Evolutionary conservation across 2,797 vertebrate species (phyloP).

Genomic region (Ctenopoma multispine): DNA sequence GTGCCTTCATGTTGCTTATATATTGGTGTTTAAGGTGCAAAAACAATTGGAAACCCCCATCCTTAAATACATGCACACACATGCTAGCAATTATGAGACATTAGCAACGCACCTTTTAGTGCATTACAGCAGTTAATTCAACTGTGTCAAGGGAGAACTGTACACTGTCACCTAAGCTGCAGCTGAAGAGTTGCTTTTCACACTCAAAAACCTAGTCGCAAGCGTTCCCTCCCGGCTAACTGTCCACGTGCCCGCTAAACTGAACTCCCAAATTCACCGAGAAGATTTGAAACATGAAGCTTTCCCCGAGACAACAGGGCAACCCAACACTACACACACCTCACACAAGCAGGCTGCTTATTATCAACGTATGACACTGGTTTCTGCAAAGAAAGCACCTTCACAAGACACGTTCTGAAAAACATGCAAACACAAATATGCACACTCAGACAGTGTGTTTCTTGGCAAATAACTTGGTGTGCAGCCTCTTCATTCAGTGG

Average conservation of each 20-base stretch:
- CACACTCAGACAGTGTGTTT: conserved; percentile 22
- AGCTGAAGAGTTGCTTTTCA: conserved; percentile 44
- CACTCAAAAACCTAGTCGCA: conserved; percentile 52
- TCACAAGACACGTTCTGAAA: not conserved
- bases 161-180: conserved; percentile 67
- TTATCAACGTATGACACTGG: conserved; percentile 54
- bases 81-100: conserved; percentile 56
- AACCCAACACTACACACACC: conserved; percentile 68
- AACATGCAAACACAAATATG: conserved; percentile 3
- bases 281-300: conserved; percentile 69
- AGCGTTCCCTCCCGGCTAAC: conserved; percentile 52
- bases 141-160: conserved; percentile 55
- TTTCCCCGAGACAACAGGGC: conserved; percentile 62
- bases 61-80: conserved; percentile 27
- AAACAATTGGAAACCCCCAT: conserved; percentile 54
- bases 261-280: conserved; percentile 56
- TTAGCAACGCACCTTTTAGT: conserved; percentile 31
- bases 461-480: conserved; percentile 37
- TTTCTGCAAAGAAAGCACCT: conserved; percentile 53
- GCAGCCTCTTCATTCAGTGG: conserved; percentile 34
- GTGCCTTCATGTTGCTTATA: not conserved
- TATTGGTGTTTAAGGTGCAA: conserved; percentile 27
- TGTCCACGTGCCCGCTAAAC: conserved; percentile 49
- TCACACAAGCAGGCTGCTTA: conserved; percentile 36
- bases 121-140: conserved; percentile 45